Evolutionary conservation across 1,140 invertebrate species (phyloP), one percentile per base, ranked within the genome.

Genomic region (Caerostris darwini): DNA sequence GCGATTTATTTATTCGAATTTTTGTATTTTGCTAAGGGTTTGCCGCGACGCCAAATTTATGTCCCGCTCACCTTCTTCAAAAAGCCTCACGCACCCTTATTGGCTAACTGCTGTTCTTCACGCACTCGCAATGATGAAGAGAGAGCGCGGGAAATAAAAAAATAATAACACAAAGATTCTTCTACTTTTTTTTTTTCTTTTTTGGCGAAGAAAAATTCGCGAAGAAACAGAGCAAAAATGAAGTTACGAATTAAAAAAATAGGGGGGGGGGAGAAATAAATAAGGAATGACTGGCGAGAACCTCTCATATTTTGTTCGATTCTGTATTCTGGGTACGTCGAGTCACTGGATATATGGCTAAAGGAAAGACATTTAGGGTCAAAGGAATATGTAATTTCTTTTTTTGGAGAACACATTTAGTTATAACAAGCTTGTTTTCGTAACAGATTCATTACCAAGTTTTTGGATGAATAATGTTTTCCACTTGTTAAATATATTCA

Each of bases 1-100:
- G 83, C 82, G 85, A 89, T 93, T 93, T 93, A 93, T 93, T 93
- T 93, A 93, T 93, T 53, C 57, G 92, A 93, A 89, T 93, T 88
- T 87, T 81, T 89, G 92, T 77, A 77, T 77, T 77, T 77, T 77
- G n/a, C 92, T 81, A 93, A 93, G 92, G 86, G 92, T 88, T 93
- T 82, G 92, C 92, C 92, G 85, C 83, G 67, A 69, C 92, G 83
- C 92, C 19, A 93, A 93, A 93, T 93, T 93, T 93, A 93, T 93
- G 92, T 93, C 81, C 19, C 69, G 83, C 92, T 93, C 92, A 88
- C 92, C 92, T 92, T 93, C 85, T 88, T 64, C 64, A 88, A 82
- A 81, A 88, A 88, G 85, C 56, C 92, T 93, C 92, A 93, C 85
- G 92, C 85, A 93, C 86, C 57, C 56, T 54, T 5, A 53, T 58